Base-by-base conservation (phyloP, 2,797 vertebrate genomes). In the Pyrocephalus nanus region DNA sequence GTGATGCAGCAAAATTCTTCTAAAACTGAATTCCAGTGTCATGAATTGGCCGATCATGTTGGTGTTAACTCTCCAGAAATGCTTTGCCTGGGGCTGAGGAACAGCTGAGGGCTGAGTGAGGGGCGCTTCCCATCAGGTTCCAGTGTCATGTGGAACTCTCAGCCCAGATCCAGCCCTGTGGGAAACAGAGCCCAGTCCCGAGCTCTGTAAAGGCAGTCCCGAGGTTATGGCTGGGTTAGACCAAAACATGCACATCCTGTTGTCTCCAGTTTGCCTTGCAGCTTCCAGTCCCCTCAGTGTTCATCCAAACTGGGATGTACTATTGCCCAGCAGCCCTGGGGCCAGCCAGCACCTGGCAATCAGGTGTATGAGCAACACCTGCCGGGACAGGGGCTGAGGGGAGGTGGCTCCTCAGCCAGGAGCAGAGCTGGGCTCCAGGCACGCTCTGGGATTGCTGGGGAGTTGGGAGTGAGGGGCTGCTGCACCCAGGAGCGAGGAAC, bases 171-270 rank as follows among this genome's bases (percentile, higher is more conserved):
- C 42, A 79, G 51, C 27, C 42, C 65, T 62, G 29, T 30, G 45
- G 54, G 67, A 75, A 81, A n/a, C 3, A 0, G 13, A 9, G 9
- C 32, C 23, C 23, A 16, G 12, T 12, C 38, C 62, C 6, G 32
- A 54, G 51, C 0, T 0, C 45, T n/a, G 29, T 20, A 34, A 45
- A 64, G 57, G 3, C 30, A 27, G 19, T 17, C 13, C 40, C 0
- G 2, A 18, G 4, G 42, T 57, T 50, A 17, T 8, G 38, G 61
- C 43, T 38, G 57, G 15, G 15, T 25, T 47, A 8, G 47, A 45
- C 14, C 29, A 43, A 61, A 62, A 51, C 6, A 43, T 0, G 2
- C 3, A 1, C 2, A 0, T 47, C 29, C 9, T 62, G 60, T 34
- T 26, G 15, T 48, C 32, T 70, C 53, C 45, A 15, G 13, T 55